These are phyloP conservation scores for Paragorgia papillata DNA, from an alignment of 92 coral and sea anemone genomes.

Conservation along the genomic window DNA sequence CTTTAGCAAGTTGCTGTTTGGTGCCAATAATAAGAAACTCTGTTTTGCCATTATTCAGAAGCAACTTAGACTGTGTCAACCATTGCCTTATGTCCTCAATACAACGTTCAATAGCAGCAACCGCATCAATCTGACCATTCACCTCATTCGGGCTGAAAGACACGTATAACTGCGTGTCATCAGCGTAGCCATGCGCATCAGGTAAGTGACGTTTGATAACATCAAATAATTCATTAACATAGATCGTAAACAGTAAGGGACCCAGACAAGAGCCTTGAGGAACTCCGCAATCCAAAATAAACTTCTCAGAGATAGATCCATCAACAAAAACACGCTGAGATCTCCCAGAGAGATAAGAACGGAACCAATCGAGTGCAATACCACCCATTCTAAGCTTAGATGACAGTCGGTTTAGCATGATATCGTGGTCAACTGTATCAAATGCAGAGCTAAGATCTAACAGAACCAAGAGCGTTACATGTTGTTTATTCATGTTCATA, in stretches of 20 bases:
- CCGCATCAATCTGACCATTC: not conserved
- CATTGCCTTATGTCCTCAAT: slow-evolving; percentile 5
- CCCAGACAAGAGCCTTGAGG: slow-evolving; percentile 54
- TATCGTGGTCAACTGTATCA: slow-evolving; percentile 46
- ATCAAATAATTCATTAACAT: slow-evolving; percentile 34
- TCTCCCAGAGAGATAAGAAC: slow-evolving; percentile 22
- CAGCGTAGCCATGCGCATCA: slow-evolving; percentile 36
- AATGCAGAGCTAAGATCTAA: slow-evolving; percentile 54
- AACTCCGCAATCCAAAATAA: slow-evolving; percentile 24
- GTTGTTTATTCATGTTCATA: slow-evolving; percentile 58
- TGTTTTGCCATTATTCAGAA: slow-evolving; percentile 16
- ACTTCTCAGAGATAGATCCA: slow-evolving; percentile 42
- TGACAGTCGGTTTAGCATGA: slow-evolving; percentile 2
- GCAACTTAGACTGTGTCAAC: not conserved
- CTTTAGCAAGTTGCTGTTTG: slow-evolving; percentile 20
- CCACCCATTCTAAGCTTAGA: slow-evolving; percentile 28
- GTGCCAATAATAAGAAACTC: slow-evolving; percentile 24
- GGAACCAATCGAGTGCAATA: slow-evolving; percentile 4
- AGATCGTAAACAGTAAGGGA: slow-evolving; percentile 36
- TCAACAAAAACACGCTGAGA: slow-evolving; percentile 38
- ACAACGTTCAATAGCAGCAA: slow-evolving; percentile 21
- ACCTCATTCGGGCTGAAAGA: not conserved
- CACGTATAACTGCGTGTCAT: slow-evolving; percentile 28
- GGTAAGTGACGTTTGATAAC: slow-evolving; percentile 28
- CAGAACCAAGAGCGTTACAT: slow-evolving; percentile 46